Percentiles rank a stretch among this genome's conserved stretches.
Conservation (phyloP, 2,797 vertebrate species). For the Aulostomus chinensis region DNA sequence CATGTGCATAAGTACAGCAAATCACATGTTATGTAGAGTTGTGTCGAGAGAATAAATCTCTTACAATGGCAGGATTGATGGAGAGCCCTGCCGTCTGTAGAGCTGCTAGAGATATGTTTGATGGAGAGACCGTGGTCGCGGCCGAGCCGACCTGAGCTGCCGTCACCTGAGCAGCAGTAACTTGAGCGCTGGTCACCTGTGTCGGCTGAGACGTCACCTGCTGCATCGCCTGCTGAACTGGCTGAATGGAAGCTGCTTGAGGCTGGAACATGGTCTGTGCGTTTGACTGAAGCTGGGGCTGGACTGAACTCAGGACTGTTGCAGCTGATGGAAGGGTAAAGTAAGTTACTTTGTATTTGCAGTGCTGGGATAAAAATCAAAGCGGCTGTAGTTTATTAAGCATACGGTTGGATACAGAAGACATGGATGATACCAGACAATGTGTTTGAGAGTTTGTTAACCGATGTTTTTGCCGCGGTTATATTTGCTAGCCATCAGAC, state of each 20-base stretch:
- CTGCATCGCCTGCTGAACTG: conserved; percentile 65
- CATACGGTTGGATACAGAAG: too few relatives aligned
- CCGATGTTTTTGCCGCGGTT: too few relatives aligned
- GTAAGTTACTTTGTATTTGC: too few relatives aligned
- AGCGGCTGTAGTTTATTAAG: too few relatives aligned
- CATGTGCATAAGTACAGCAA: too few relatives aligned
- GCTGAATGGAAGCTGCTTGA: conserved; percentile 75
- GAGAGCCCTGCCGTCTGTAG: conserved; percentile 91
- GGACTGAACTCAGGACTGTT: conserved; percentile 86
- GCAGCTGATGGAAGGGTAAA: conserved; percentile 76
- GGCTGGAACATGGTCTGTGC: conserved; percentile 80
- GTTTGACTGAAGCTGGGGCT: conserved; percentile 82
- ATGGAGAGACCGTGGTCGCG: conserved; percentile 76
- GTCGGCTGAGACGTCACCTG: conserved; percentile 67
- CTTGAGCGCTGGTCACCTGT: conserved; percentile 74
- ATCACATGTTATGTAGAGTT: too few relatives aligned
- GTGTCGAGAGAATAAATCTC: too few relatives aligned
- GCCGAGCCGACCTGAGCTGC: conserved; percentile 68
- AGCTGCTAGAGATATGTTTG: conserved; percentile 82
- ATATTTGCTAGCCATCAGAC: too few relatives aligned
- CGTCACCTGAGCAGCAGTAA: conserved; percentile 71
- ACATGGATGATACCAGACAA: too few relatives aligned
- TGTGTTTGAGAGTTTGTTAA: too few relatives aligned
- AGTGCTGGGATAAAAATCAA: too few relatives aligned
- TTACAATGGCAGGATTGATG: conserved; percentile 92